phyloP scores from a whole-genome alignment of 2,113 vertebrate species.

The Mungos mungo region DNA sequence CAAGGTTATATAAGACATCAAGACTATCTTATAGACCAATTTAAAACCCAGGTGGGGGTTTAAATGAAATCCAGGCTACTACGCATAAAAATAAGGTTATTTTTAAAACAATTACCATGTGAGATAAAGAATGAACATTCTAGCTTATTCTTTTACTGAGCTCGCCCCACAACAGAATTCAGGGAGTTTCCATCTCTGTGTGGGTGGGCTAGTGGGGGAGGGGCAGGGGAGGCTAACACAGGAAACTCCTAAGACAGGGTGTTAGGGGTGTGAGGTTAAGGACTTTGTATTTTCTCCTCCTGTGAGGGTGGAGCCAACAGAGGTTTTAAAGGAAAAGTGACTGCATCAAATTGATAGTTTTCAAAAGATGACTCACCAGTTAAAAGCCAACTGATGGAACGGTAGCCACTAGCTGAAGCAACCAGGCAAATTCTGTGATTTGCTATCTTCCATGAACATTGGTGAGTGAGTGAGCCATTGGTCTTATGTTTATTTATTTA shows the following conservation, averaged over 20 bases:
- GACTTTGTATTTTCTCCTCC: neutral
- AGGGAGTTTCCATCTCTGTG: neutral
- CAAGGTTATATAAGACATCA: constrained; percentile 52
- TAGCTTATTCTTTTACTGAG: constrained; percentile 34
- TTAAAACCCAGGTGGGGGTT: constrained; percentile 48
- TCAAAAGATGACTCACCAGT: constrained; percentile 12
- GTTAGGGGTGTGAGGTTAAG: neutral
- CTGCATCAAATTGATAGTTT: constrained; percentile 9
- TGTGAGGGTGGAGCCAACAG: neutral
- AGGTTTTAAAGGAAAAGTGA: neutral
- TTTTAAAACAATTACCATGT: constrained; percentile 51
- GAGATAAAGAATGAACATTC: constrained; percentile 51
- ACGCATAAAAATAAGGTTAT: constrained; percentile 50
- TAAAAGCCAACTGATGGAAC: constrained; percentile 38
- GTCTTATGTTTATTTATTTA: neutral
- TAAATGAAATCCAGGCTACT: constrained; percentile 56
- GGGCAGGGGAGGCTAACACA: accelerated
- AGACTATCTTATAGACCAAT: constrained; percentile 45
- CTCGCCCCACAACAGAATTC: constrained; percentile 11
- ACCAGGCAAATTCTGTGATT: neutral
- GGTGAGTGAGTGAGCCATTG: neutral
- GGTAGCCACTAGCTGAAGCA: neutral
- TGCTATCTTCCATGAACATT: neutral
- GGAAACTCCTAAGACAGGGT: neutral
- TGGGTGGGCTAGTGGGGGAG: neutral